Evolutionary conservation across 1,140 invertebrate genomes (phyloP), one percentile per base, ranked within the genome.

Genomic region (Lepidurus arcticus): DNA sequence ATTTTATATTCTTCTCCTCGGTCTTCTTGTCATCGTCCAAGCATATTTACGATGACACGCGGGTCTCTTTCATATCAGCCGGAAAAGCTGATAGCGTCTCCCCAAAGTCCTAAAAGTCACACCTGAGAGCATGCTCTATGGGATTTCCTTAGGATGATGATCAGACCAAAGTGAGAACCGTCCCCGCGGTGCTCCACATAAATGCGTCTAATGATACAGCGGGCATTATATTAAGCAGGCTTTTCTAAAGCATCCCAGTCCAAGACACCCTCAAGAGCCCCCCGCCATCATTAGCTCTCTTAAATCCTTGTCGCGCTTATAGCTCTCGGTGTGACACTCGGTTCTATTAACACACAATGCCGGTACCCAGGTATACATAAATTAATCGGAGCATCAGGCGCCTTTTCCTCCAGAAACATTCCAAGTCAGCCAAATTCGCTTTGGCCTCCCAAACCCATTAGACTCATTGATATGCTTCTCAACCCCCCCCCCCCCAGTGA

Each of bases 181-280:
- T 65, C 53, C 53, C 53, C 21, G 53, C 21, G n/a, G 53, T 65
- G 53, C 53, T 65, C 53, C 53, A 65, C 53, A 65, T 65, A 65
- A 65, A 65, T 21, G 45, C 10, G 53, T 21, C 53, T 65, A 65
- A 65, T 65, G 53, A 21, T 16, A 65, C 53, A 65, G 6, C 34
- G 34, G 34, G 34, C 34, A 34, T 34, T 34, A 34, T 34, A 34
- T 34, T 34, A 34, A 34, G 34, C 34, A 34, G 34, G 34, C 34
- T 34, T 34, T 34, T 34, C 34, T 34, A 34, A 34, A 34, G 34
- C 34, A 34, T 34, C 34, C 34, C 34, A 34, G 34, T 34, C 34
- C 34, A 34, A 34, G 34, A 65, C 8, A 65, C 21, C 53, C 53
- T 7, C 13, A 21, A 65, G 8, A 65, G 13, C 16, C 53, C 6